Conservation (phyloP, 1,140 invertebrate genomes). For the Gonatopus flavifemur region DNA sequence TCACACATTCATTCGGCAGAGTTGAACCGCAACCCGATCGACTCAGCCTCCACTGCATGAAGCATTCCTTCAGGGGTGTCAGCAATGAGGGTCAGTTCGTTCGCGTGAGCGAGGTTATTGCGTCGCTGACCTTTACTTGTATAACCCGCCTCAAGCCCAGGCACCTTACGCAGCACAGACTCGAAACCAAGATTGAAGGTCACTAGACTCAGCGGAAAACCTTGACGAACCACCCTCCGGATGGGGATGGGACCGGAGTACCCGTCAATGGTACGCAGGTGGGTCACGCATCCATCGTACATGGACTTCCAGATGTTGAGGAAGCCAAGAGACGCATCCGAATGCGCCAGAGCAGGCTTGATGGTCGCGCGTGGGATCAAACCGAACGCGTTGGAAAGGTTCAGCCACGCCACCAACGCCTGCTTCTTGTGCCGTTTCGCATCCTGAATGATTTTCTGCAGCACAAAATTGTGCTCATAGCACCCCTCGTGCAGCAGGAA, state of each 20-base stretch:
- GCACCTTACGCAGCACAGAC: conserved; percentile 18
- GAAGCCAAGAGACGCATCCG: conserved; percentile 20
- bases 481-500: too few species aligned
- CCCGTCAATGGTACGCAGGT: conserved; percentile 11
- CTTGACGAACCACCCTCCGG: too few species aligned
- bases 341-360: conserved; percentile 1
- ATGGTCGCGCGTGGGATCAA: conserved; percentile 32
- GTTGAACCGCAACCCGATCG: too few species aligned
- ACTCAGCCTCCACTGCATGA: too few species aligned
- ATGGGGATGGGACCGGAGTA: conserved; percentile 35
- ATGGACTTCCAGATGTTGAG: too few species aligned
- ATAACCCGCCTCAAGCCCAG: conserved; percentile 16
- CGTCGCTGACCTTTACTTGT: conserved; percentile 17
- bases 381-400: conserved; percentile 31
- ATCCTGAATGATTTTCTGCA: too few species aligned
- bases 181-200: conserved; percentile 53
- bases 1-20: too few species aligned
- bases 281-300: conserved; percentile 16
- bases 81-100: conserved; percentile 32
- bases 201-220: conserved; percentile 46
- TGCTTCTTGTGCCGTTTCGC: too few species aligned
- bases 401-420: conserved; percentile 32
- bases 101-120: conserved; percentile 37
- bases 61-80: too few species aligned
- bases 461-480: too few species aligned